A percentile compares a stretch with the other conserved stretches of the same genome.
phyloP scores from a whole-genome alignment of 2,888 invertebrate genomes.

The Dryomyza anilis region DNA sequence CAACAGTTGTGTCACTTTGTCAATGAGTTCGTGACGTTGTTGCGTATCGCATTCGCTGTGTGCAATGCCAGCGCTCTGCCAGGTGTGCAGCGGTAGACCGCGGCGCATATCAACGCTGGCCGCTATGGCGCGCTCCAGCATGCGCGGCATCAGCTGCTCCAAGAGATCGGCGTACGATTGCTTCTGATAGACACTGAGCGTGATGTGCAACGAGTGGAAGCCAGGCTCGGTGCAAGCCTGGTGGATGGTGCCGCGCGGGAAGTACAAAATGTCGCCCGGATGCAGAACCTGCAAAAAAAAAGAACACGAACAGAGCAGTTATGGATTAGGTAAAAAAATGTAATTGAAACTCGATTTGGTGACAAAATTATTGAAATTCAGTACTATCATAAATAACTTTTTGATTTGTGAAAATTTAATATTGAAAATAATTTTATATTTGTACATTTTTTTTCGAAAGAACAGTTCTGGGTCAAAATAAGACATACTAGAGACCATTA shows the following conservation, averaged over 20 bases:
- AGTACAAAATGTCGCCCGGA: conserved; percentile 91
- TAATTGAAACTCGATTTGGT: too few relatives aligned
- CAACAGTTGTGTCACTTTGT: conserved; percentile 37
- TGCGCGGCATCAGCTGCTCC: conserved; percentile 77
- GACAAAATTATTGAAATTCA: too few relatives aligned
- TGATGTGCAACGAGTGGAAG: conserved; percentile 91
- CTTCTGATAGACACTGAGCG: conserved; percentile 89
- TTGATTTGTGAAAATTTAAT: too few relatives aligned
- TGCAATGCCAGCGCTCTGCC: conserved; percentile 75
- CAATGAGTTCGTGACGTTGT: conserved; percentile 63
- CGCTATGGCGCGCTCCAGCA: conserved; percentile 74
- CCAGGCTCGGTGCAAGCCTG: conserved; percentile 80
- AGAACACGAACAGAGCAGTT: too few relatives aligned
- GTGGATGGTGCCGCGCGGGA: conserved; percentile 88
- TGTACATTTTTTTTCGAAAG: too few relatives aligned
- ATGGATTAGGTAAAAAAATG: too few relatives aligned
- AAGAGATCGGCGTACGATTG: conserved; percentile 90
- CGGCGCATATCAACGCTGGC: conserved; percentile 74
- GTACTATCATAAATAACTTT: too few relatives aligned
- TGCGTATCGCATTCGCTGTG: conserved; percentile 64
- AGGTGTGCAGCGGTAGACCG: conserved; percentile 81
- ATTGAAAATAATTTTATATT: too few relatives aligned
- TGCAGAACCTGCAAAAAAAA: conserved; percentile 65
- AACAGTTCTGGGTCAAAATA: too few relatives aligned
- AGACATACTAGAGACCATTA: too few relatives aligned